phyloP scores from a whole-genome alignment of 2,113 vertebrate species.

The Pseudopipra pipra region DNA sequence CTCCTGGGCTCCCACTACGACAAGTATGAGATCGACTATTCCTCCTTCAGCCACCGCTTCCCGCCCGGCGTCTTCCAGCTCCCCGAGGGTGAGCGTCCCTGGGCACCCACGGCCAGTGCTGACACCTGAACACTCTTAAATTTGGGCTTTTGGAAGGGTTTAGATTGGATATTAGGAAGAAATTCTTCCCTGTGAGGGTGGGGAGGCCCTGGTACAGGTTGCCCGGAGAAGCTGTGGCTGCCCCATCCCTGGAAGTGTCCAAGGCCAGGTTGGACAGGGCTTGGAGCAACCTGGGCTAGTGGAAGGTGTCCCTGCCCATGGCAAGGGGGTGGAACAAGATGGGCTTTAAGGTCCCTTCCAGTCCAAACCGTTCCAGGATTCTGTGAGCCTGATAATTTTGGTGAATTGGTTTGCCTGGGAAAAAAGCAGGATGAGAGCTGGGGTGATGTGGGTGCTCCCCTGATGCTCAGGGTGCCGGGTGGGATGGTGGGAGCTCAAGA shows the following conservation, averaged over 20 bases:
- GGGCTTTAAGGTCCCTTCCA: neutral
- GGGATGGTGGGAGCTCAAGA: neutral
- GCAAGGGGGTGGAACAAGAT: neutral
- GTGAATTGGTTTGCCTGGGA: neutral
- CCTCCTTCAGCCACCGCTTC: slow-evolving; percentile 58
- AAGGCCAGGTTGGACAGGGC: neutral
- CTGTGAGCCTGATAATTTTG: neutral
- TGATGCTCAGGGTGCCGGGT: neutral
- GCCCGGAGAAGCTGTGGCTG: neutral
- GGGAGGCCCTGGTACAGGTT: neutral
- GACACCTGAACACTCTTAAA: neutral
- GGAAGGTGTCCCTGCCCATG: neutral
- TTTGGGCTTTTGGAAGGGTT: neutral
- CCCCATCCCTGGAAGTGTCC: neutral
- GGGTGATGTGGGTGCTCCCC: neutral
- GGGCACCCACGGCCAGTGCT: accelerated
- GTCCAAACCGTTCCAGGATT: neutral
- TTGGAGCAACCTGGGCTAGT: neutral
- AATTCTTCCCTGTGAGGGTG: too few species aligned
- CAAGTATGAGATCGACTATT: slow-evolving; percentile 80
- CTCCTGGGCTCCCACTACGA: slow-evolving; percentile 81
- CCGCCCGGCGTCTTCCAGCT: slow-evolving; percentile 56
- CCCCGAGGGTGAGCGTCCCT: slow-evolving; percentile 61
- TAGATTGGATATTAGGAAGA: neutral
- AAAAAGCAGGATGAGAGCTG: neutral